Evolutionary conservation across 37 sponge, comb jelly and placozoan species (phyloP).

Genomic region (Bolinopsis microptera): DNA sequence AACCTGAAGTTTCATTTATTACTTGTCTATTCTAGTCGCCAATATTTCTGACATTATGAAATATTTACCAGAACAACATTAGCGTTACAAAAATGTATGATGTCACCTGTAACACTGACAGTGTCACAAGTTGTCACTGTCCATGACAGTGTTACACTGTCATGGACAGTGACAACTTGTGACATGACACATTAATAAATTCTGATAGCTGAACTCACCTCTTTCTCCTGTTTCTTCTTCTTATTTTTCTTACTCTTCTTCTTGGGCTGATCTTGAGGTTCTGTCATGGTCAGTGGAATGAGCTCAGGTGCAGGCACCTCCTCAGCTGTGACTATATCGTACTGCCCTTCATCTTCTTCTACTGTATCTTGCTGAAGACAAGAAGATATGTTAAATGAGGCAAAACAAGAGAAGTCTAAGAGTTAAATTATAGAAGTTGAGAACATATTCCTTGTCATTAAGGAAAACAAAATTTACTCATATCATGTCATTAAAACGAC

Average conservation of each 20-base stretch:
- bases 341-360: slow-evolving; percentile 34
- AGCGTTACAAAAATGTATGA: too few species aligned
- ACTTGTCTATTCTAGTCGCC: too few species aligned
- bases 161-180: background rate
- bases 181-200: background rate
- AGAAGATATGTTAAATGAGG: background rate
- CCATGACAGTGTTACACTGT: too few species aligned
- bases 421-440: background rate
- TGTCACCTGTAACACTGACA: too few species aligned
- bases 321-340: slow-evolving; percentile 30
- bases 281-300: slow-evolving; percentile 26
- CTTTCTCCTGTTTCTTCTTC: slow-evolving; percentile 44
- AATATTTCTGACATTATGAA: too few species aligned
- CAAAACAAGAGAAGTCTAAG: background rate
- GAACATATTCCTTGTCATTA: background rate
- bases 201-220: background rate
- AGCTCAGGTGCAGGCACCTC: slow-evolving; percentile 25
- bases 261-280: slow-evolving; percentile 50
- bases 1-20: background rate
- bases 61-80: too few species aligned
- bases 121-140: too few species aligned
- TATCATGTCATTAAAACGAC: too few species aligned
- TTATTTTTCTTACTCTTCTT: background rate
- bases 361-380: slow-evolving; percentile 1
- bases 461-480: too few species aligned